Evolutionary conservation across 2,113 vertebrate species (phyloP).

Genomic region (Hypocryptadius cinnamomeus): DNA sequence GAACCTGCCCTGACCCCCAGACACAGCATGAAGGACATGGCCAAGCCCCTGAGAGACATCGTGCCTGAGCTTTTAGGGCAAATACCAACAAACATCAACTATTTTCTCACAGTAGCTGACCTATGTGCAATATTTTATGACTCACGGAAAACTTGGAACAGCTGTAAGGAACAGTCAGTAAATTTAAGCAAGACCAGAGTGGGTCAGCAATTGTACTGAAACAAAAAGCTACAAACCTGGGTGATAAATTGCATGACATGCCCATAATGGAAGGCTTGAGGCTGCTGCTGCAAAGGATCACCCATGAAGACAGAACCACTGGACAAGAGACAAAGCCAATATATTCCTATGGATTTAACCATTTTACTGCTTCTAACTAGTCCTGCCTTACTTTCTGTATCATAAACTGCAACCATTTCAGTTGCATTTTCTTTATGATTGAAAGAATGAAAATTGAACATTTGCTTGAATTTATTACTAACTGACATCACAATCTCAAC

Average conservation of each 20-base stretch:
- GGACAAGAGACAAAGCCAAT: neutral
- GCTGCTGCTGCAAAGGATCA: neutral
- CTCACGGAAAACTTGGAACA: constrained; percentile 7
- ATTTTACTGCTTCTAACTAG: neutral
- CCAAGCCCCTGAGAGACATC: neutral
- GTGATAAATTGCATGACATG: neutral
- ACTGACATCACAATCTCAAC: constrained; percentile 14
- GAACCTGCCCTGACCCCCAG: neutral
- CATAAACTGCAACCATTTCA: neutral
- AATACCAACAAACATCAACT: neutral
- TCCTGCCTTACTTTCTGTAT: neutral
- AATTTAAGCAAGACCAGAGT: neutral
- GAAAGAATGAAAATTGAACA: neutral
- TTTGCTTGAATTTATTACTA: constrained; percentile 21
- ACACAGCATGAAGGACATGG: neutral
- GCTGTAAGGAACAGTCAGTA: neutral
- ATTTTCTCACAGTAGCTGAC: constrained; percentile 18
- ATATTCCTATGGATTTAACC: neutral
- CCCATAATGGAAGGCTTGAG: neutral
- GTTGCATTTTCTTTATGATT: neutral
- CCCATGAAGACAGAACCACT: neutral
- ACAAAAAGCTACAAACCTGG: neutral
- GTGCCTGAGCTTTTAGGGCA: neutral
- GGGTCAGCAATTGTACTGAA: neutral
- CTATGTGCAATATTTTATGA: neutral